phyloP scores from a whole-genome alignment of 2,888 invertebrate genomes.

The Morpho helenor region DNA sequence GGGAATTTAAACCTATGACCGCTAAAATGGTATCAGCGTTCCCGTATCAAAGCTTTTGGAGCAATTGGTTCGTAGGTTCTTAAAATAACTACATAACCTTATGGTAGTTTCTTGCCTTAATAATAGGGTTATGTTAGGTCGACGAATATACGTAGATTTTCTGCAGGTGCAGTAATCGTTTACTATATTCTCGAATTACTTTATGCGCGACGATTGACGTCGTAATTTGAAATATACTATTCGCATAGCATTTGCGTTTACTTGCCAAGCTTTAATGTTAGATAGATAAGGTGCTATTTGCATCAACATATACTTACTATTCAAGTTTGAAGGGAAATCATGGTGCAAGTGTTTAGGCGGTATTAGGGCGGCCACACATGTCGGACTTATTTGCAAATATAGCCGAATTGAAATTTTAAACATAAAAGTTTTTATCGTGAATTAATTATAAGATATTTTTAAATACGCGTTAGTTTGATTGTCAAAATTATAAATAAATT shows the following conservation, averaged over 20 bases:
- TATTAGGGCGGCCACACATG: constrained; percentile 34
- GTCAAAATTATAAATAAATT: no score
- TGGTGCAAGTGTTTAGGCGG: constrained; percentile 33
- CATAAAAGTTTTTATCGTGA: no score
- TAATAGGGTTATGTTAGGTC: no score
- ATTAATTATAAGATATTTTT: no score
- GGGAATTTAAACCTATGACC: no score
- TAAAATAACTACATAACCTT: no score
- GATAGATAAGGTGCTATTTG: constrained; percentile 31
- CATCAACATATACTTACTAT: constrained; percentile 15
- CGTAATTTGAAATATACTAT: constrained; percentile 54
- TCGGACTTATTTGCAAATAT: neutral
- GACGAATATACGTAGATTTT: neutral
- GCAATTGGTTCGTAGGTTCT: no score
- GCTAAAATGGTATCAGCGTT: no score
- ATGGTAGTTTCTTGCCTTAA: no score
- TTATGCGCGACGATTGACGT: constrained; percentile 41
- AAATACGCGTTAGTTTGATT: no score
- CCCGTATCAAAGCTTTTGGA: no score
- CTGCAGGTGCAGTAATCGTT: neutral
- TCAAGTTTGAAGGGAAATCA: constrained; percentile 25
- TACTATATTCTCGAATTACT: constrained; percentile 10
- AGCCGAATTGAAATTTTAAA: no score
- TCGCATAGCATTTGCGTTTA: constrained; percentile 23
- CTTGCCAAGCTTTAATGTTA: constrained; percentile 27